These are phyloP conservation scores for Brachyrhaphis roseni DNA, from an alignment of 2,797 vertebrate genomes.

Conservation along the genomic window DNA sequence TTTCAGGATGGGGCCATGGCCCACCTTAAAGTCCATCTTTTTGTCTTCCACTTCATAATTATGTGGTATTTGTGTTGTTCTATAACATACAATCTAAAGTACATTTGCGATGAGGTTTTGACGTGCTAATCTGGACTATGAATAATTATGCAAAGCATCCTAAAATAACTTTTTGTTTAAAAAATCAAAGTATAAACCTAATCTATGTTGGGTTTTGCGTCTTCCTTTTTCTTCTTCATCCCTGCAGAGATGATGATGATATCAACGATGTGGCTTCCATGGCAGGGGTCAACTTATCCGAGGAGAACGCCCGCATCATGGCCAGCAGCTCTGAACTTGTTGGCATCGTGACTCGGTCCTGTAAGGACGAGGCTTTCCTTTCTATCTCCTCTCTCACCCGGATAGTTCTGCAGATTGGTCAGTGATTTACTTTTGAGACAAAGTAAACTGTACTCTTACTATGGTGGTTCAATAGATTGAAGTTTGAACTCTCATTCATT, in stretches of 20 bases:
- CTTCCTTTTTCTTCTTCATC: conserved; percentile 2
- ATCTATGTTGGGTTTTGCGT: background rate
- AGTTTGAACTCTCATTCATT: background rate
- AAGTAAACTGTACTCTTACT: background rate
- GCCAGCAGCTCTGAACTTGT: conserved; percentile 94
- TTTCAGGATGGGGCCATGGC: too few species aligned
- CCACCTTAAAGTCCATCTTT: background rate
- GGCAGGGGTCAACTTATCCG: conserved; percentile 94
- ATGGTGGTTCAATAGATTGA: too few species aligned
- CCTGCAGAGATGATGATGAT: conserved; percentile 92
- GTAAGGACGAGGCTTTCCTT: conserved; percentile 93
- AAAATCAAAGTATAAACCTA: background rate
- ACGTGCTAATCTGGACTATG: background rate
- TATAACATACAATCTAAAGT: background rate
- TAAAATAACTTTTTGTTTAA: background rate
- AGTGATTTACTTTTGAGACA: conserved; percentile 1
- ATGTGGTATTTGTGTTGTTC: background rate
- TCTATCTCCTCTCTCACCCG: conserved; percentile 86
- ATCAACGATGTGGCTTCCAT: conserved; percentile 96
- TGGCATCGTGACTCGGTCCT: conserved; percentile 91
- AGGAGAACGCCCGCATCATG: conserved; percentile 93
- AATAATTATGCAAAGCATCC: background rate
- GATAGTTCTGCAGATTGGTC: conserved; percentile 92
- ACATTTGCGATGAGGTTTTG: background rate
- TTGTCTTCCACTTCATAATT: background rate